These are phyloP conservation scores for Emesis furor DNA, from an alignment of 2,888 invertebrate genomes.

Conservation along the genomic window DNA sequence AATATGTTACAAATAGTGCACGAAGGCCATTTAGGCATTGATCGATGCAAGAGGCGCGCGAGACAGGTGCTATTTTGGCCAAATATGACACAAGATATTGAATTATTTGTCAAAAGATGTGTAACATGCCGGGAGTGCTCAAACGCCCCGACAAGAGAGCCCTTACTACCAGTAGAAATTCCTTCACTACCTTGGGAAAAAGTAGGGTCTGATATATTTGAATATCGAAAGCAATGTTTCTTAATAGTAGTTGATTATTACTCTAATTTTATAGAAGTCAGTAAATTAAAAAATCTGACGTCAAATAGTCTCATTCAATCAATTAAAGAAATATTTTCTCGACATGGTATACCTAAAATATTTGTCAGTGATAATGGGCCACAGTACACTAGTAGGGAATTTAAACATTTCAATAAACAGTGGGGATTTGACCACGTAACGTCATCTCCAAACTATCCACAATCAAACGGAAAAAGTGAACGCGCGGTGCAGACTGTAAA, in stretches of 20 bases:
- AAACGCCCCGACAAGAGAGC: background rate
- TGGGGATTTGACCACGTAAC: background rate
- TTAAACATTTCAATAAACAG: background rate
- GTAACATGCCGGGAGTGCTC: background rate
- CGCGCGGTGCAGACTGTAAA: too few relatives aligned
- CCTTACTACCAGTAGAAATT: background rate
- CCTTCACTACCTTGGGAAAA: background rate
- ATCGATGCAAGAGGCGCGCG: conserved; percentile 3
- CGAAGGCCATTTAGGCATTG: background rate
- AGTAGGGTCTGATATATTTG: background rate
- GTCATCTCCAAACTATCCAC: too few relatives aligned
- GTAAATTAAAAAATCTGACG: background rate
- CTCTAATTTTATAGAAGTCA: background rate
- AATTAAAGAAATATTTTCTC: background rate
- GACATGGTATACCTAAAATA: background rate
- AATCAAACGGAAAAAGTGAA: too few relatives aligned
- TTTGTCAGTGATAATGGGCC: background rate
- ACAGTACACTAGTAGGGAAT: background rate
- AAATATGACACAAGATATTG: background rate
- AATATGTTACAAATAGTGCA: background rate
- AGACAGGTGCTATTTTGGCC: background rate
- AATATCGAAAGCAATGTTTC: background rate
- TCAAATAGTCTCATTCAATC: background rate
- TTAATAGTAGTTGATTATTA: background rate
- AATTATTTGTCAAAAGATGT: background rate